Base-by-base conservation (phyloP, 2,797 vertebrate species). In the Spinus olivaceus region DNA sequence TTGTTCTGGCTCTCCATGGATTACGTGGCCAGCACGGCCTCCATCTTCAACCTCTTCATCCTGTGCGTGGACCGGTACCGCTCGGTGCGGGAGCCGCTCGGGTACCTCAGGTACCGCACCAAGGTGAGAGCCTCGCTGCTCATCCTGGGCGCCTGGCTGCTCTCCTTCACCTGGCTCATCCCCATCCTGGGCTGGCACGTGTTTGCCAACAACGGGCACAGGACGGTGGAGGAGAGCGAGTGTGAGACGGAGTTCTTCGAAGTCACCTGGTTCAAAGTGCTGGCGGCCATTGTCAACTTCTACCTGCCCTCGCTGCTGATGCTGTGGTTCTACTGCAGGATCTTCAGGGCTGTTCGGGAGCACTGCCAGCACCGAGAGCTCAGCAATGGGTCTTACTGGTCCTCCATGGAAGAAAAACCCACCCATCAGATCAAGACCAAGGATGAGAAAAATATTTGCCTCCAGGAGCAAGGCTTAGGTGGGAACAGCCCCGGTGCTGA, bases 1-100 rank as follows among this genome's bases (percentile, higher is more conserved):
- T 98, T 98, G 72, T 99, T 99, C 93, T 99, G 99, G 99, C 97
- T 99, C 20, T 99, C 99, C 27, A 99, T 99, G 99, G 99, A 99
- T 92, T 99, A 99, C 0, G 99, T 99, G 71, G 99, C 99, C 19
- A 99, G 99, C 96, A 99, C 99, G 0, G 99, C 99, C 6, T 99
- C 99, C 6, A 99, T 99, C 61, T 99, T 99, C 91, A 99, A 98
- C 42, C 97, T 99, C 86, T 99, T 99, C 85, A 98, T 99, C 64
- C 86, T 99, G 70, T 99, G 99, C 95, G 90, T 99, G 70, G 99
- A 99, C 91, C 98, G 99, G 19, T 99, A 99, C 78, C 99, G 98
- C 46, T 99, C 99, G 3, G 98, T 99, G 64, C 98, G 98, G 86
- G 98, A 99, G 84, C 99, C 99, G 0, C 97, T 99, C 12, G 96